Conservation (phyloP, 2,797 vertebrate species). For the Podarcis lilfordi region DNA sequence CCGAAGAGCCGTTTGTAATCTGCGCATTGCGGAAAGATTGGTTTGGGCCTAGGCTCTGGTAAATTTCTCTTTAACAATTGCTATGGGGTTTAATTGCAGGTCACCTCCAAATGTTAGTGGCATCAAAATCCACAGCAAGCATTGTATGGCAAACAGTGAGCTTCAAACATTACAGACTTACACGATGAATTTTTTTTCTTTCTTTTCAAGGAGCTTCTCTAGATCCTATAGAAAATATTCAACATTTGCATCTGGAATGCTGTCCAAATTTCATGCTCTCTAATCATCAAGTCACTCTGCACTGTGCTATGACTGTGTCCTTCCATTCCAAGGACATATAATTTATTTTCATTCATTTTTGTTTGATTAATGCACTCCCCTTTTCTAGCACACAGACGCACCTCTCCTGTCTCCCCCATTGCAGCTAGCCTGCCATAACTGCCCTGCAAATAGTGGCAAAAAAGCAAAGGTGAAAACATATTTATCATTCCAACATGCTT, state of each 20-base stretch:
- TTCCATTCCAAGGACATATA: too few species aligned
- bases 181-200: neutral
- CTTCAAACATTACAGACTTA: neutral
- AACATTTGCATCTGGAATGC: neutral
- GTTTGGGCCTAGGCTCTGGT: neutral
- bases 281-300: neutral
- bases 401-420: neutral
- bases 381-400: neutral
- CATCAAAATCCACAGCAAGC: neutral
- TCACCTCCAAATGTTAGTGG: neutral
- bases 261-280: neutral
- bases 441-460: too few species aligned
- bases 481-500: too few species aligned
- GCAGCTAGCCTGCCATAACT: too few species aligned
- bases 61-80: neutral
- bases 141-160: neutral
- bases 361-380: neutral
- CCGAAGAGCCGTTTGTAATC: constrained; percentile 14
- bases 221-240: neutral
- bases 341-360: neutral
- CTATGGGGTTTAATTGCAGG: neutral
- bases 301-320: neutral
- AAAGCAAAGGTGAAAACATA: too few species aligned
- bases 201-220: neutral
- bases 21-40: neutral